Evolutionary conservation across 2,888 invertebrate species (phyloP).

Genomic region (Mesoligia furuncula): DNA sequence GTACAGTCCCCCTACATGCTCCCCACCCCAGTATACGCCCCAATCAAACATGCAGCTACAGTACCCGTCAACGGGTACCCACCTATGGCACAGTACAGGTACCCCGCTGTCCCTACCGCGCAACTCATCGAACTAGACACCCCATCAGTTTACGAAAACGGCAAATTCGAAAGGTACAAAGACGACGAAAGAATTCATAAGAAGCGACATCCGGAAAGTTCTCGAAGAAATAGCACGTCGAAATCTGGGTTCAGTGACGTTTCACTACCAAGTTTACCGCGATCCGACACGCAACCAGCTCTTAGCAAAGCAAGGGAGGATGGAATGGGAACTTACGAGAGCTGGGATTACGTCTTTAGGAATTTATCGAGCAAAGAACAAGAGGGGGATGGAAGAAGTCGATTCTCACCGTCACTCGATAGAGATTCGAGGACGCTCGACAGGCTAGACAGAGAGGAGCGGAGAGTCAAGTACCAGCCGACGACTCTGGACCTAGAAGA

Average conservation of each 20-base stretch:
- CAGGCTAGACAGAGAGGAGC: constrained; percentile 84
- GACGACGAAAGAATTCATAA: constrained; percentile 78
- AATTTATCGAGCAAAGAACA: constrained; percentile 94
- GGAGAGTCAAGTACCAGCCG: constrained; percentile 86
- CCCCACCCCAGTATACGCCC: constrained; percentile 85
- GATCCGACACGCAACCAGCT: constrained; percentile 87
- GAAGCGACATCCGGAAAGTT: constrained; percentile 76
- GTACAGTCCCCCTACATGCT: constrained; percentile 87
- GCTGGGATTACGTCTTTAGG: constrained; percentile 95
- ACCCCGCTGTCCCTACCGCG: constrained; percentile 91
- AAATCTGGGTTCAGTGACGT: constrained; percentile 85
- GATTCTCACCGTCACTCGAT: constrained; percentile 90
- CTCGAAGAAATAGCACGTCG: constrained; percentile 82
- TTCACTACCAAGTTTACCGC: constrained; percentile 83
- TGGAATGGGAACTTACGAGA: constrained; percentile 92
- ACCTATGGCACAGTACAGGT: constrained; percentile 80
- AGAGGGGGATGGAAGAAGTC: constrained; percentile 92
- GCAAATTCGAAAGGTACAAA: constrained; percentile 78
- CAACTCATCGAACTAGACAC: constrained; percentile 92
- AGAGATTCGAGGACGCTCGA: constrained; percentile 87
- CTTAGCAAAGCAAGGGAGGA: constrained; percentile 91
- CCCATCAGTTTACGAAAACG: constrained; percentile 84
- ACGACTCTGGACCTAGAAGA: constrained; percentile 90
- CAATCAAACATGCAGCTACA: constrained; percentile 86
- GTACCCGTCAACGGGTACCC: constrained; percentile 88